Conservation (phyloP, 2,113 vertebrate species). For the Corapipo altera region DNA sequence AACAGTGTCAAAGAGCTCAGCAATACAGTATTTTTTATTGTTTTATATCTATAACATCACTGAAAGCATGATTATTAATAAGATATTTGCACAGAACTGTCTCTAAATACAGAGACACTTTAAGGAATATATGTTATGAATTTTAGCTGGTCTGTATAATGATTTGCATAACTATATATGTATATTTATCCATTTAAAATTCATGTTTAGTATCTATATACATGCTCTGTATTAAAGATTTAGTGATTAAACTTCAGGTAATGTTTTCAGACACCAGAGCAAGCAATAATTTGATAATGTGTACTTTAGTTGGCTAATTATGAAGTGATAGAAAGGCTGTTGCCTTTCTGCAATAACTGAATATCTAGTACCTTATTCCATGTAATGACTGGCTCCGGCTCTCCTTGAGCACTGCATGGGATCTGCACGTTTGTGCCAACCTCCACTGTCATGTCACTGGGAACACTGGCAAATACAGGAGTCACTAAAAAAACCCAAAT, state of each 20-base stretch:
- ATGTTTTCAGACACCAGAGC: not conserved
- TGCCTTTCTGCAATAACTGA: not conserved
- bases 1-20: not conserved
- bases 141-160: not conserved
- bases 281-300: not conserved
- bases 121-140: not conserved
- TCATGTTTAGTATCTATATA: not conserved
- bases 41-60: not conserved
- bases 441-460: constrained; percentile 91
- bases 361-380: constrained; percentile 94
- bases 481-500: constrained; percentile 79
- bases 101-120: not conserved
- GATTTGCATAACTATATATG: not conserved
- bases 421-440: constrained; percentile 93
- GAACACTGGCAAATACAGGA: constrained; percentile 91
- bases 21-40: not conserved
- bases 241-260: not conserved
- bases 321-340: not conserved
- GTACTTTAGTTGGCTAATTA: not conserved
- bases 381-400: constrained; percentile 90
- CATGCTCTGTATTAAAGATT: not conserved
- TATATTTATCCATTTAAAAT: not conserved
- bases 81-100: not conserved
- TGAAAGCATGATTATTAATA: not conserved
- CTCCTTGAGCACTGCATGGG: constrained; percentile 92